Base-by-base conservation (phyloP, 2,797 vertebrate genomes). In the Alca torda region DNA sequence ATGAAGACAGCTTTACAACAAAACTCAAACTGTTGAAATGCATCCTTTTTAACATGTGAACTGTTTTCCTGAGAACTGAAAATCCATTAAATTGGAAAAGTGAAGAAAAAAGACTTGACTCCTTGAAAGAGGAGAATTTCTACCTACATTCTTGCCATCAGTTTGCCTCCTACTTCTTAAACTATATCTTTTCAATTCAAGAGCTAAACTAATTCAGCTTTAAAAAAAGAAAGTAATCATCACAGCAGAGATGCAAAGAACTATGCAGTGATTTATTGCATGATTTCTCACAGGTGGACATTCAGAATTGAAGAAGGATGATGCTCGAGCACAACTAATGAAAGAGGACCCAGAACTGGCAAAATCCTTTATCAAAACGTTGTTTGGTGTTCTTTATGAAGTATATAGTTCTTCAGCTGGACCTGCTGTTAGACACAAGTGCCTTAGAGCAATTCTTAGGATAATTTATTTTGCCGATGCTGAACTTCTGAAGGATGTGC, bases 371-470 rank as follows among this genome's bases (percentile, higher is more conserved):
- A 99, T 99, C 97, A 99, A 99, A 99, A 99, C 99, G 54, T 98
- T 99, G 91, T 99, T 99, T 95, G 99, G 99, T 96, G 99, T 99
- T 98, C 99, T 99, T 97, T 99, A 99, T 97, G 99, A 99, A 98
- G 99, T 99, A 77, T 99, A 99, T 98, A 99, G 99, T 98, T 99
- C 99, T 95, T 99, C 99, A 45, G 99, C 99, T 96, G 99, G 99
- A 96, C 99, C 99, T 95, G 99, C 99, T 88, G 99, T 99, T 98
- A 99, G 99, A 99, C 99, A 99, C 98, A 99, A 99, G 99, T 99
- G 99, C 99, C 99, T 99, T 99, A 99, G 99, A 99, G 99, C 99
- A 99, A 99, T 99, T 98, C 99, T 99, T 98, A 99, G 99, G 98
- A 99, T 99, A 98, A 99, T 99, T 98, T 99, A 99, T 99, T 99